Evolutionary conservation across 1,140 invertebrate species (phyloP).

Genomic region (Nomia melanderi): DNA sequence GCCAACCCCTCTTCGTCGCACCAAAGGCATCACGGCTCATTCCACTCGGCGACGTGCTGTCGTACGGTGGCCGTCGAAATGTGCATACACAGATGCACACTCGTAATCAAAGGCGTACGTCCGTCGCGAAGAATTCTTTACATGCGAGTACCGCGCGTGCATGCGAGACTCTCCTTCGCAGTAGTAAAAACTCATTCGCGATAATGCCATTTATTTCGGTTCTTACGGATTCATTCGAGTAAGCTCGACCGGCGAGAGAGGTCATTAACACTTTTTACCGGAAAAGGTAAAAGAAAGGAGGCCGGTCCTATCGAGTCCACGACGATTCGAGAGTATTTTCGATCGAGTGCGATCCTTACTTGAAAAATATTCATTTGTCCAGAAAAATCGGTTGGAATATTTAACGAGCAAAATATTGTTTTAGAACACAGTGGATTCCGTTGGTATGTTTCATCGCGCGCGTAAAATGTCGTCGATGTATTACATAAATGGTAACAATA

Average conservation of each 20-base stretch:
- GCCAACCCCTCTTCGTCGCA: conserved; percentile 49
- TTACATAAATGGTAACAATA: too few relatives aligned
- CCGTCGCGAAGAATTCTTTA: conserved; percentile 14
- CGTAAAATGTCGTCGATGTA: not conserved
- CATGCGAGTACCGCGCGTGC: conserved; percentile 13
- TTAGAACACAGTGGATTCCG: not conserved
- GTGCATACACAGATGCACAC: conserved; percentile 33
- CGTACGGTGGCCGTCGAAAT: conserved; percentile 45
- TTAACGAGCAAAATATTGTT: not conserved
- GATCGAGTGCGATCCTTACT: too few relatives aligned
- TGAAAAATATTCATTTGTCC: not conserved
- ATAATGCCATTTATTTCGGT: conserved; percentile 58
- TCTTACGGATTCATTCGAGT: conserved; percentile 28
- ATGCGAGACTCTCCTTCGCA: conserved; percentile 13
- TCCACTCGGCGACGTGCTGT: conserved; percentile 59
- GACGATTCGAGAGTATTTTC: not conserved
- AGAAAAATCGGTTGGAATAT: not conserved
- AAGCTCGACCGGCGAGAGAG: not conserved
- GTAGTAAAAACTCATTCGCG: conserved; percentile 38
- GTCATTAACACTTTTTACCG: conserved; percentile 1
- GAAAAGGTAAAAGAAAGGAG: not conserved
- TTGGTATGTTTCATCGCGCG: too few relatives aligned
- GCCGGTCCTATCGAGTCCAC: not conserved
- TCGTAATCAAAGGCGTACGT: conserved; percentile 25
- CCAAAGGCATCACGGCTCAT: conserved; percentile 40